phyloP scores from a whole-genome alignment of 2,888 invertebrate genomes.

The Anarsia innoxiella region DNA sequence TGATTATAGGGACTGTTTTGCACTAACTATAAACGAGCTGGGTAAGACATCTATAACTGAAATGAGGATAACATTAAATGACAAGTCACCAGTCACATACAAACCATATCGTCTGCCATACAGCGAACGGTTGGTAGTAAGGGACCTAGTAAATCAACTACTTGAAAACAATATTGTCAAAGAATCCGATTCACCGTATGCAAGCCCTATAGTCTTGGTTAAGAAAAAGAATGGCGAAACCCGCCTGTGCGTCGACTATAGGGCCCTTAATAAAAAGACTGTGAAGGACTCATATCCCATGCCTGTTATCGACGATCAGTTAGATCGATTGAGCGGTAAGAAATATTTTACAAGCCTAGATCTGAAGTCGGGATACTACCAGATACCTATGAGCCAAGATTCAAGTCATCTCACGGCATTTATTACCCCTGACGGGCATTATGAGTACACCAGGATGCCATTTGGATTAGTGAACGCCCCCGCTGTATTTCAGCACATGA shows the following conservation, averaged over 20 bases:
- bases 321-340: conserved; percentile 12
- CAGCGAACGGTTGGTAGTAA: conserved; percentile 12
- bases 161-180: conserved; percentile 13
- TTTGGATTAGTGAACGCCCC: conserved; percentile 26
- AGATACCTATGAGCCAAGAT: conserved; percentile 21
- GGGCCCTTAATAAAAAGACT: conserved; percentile 15
- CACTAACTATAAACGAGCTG: background rate
- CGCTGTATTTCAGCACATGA: conserved; percentile 26
- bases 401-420: conserved; percentile 16
- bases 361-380: conserved; percentile 11
- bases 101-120: conserved; percentile 15
- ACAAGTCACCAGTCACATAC: background rate
- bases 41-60: conserved; percentile 1
- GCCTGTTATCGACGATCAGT: conserved; percentile 21
- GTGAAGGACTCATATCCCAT: conserved; percentile 13
- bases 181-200: conserved; percentile 13
- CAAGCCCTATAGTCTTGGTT: conserved; percentile 17
- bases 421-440: conserved; percentile 13
- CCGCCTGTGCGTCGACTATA: conserved; percentile 19
- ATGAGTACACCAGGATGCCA: conserved; percentile 13
- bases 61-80: background rate
- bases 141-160: conserved; percentile 13
- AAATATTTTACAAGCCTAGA: conserved; percentile 9
- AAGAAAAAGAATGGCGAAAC: conserved; percentile 17
- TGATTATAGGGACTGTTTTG: conserved; percentile 5